Conservation (phyloP, 2,888 invertebrate species). For the Campaea margaritaria region DNA sequence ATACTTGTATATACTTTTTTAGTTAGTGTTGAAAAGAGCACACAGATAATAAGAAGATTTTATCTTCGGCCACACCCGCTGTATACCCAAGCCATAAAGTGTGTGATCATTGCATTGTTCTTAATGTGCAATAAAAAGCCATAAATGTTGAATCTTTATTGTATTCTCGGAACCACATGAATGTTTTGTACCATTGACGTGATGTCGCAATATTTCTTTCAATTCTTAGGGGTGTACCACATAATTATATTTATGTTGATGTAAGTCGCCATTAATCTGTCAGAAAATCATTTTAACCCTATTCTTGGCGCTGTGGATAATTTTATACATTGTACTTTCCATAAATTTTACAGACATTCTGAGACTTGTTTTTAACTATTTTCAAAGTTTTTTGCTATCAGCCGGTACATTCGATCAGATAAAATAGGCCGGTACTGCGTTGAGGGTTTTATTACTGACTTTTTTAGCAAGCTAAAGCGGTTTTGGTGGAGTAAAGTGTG, state of each 20-base stretch:
- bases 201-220: slow-evolving; percentile 6
- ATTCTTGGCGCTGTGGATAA: too few relatives aligned
- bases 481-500: neutral
- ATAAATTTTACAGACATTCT: too few relatives aligned
- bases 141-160: slow-evolving; percentile 9
- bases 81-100: slow-evolving; percentile 9
- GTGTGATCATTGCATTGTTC: slow-evolving; percentile 2
- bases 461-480: too few relatives aligned
- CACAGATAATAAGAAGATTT: neutral
- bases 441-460: too few relatives aligned
- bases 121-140: slow-evolving; percentile 13
- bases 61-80: neutral
- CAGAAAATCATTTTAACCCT: neutral
- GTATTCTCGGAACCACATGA: neutral
- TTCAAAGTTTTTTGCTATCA: too few relatives aligned
- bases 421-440: too few relatives aligned
- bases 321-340: too few relatives aligned
- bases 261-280: neutral
- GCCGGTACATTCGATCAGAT: too few relatives aligned
- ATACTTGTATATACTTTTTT: too few relatives aligned
- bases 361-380: too few relatives aligned
- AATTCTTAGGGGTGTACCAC: neutral
- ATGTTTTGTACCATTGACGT: slow-evolving; percentile 10
- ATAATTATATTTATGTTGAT: neutral
- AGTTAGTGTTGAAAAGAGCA: too few relatives aligned